These are phyloP conservation scores for Coremacera marginata DNA, from an alignment of 2,888 invertebrate species.

Conservation along the genomic window DNA sequence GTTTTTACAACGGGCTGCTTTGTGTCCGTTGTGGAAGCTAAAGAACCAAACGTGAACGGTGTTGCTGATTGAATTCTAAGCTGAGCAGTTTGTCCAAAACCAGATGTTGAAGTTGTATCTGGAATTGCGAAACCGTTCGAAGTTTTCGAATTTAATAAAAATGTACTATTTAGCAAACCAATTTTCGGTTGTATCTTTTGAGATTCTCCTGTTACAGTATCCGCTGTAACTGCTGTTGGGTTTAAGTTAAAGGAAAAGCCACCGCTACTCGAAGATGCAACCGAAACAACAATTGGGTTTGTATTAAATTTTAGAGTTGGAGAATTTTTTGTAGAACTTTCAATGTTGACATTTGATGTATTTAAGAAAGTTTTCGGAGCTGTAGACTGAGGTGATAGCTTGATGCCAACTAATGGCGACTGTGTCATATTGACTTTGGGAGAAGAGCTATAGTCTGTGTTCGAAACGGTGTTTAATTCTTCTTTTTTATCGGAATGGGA, in stretches of 20 bases:
- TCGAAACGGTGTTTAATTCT: too few relatives aligned
- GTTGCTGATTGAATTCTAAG: background rate
- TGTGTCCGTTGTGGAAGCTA: background rate
- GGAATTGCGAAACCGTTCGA: slow-evolving; percentile 38
- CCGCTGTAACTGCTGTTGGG: background rate
- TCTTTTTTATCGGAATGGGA: slow-evolving; percentile 10
- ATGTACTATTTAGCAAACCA: background rate
- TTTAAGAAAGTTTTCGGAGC: background rate
- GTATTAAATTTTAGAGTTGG: slow-evolving; percentile 1
- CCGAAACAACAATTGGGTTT: background rate
- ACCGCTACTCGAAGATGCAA: slow-evolving; percentile 18
- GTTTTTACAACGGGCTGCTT: background rate
- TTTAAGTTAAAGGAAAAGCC: slow-evolving; percentile 39
- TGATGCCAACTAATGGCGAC: slow-evolving; percentile 47
- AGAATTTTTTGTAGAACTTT: background rate
- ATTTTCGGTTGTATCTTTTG: background rate
- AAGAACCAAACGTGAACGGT: slow-evolving; percentile 14
- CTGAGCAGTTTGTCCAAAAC: background rate
- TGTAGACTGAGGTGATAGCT: slow-evolving; percentile 41
- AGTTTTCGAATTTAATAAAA: slow-evolving; percentile 2
- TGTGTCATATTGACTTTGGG: slow-evolving; percentile 24
- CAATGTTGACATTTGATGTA: slow-evolving; percentile 18
- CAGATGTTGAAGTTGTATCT: background rate
- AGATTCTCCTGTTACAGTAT: slow-evolving; percentile 1
- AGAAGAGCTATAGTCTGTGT: too few relatives aligned